A percentile compares a stretch with the other conserved stretches of the same genome.
Conservation (phyloP, 2,797 vertebrate species). For the Prionace glauca region DNA sequence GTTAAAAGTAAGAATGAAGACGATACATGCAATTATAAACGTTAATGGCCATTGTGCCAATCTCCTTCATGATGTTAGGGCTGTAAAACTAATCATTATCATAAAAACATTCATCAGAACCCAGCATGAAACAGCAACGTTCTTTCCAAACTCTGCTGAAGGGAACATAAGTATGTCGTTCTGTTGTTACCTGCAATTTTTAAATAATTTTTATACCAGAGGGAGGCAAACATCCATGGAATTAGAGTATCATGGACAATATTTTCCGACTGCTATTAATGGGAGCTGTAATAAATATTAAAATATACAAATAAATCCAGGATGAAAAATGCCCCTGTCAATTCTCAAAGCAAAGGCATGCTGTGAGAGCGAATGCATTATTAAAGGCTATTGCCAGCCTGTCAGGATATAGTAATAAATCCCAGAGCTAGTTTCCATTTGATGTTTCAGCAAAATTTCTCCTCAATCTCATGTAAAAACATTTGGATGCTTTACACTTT, state of each 20-base stretch:
- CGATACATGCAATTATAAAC: not conserved
- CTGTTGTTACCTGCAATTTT: not conserved
- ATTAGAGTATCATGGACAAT: not conserved
- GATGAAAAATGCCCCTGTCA: constrained; percentile 26
- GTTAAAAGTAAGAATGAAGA: not conserved
- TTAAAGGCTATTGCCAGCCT: not conserved
- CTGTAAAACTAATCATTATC: not conserved
- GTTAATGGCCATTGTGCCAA: not conserved
- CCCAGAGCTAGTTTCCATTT: not conserved
- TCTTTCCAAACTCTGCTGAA: not conserved
- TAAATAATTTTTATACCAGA: not conserved
- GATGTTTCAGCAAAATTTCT: constrained; percentile 5
- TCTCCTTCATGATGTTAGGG: not conserved
- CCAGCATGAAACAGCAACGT: not conserved
- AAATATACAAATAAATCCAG: constrained; percentile 16
- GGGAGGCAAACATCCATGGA: not conserved
- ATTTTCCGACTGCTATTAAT: not conserved
- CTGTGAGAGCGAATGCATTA: not conserved
- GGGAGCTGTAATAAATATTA: not conserved
- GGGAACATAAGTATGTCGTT: not conserved
- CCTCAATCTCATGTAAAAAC: constrained; percentile 30
- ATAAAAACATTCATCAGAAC: not conserved
- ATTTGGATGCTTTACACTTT: not conserved
- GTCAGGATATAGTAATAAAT: constrained; percentile 20
- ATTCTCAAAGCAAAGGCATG: not conserved